Base-by-base conservation (phyloP, 37 sponge, comb jelly and placozoan genomes). In the Axinella damicornis region DNA sequence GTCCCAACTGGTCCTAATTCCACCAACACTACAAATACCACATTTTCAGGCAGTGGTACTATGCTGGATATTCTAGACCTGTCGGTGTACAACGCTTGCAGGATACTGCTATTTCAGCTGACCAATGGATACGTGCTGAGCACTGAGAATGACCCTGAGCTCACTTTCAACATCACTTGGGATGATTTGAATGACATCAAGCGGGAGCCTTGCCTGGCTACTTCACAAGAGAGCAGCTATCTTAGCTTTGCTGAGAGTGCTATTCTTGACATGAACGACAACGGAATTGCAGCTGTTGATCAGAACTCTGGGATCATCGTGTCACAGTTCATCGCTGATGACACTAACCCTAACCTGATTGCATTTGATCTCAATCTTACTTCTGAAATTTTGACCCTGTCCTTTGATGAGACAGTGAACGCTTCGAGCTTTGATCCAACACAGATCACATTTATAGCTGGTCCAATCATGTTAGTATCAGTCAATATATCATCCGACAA, bases 371-470 rank as follows among this genome's bases (percentile, higher is more conserved):
- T 95, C 40, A 88, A 95, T 46, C 36, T 95, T 81, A 83, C 88
- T 35, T 57, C 81, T 31, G 94, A 85, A 24, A 70, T 84, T 18
- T 56, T 96, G 65, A 85, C 82, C 0, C 63, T 96, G 21, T 82
- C 68, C 21, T 96, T 96, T 87, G 91, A 91, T 79, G 97, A 96
- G 85, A 94, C 97, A 9, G 97, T 96, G 28, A 81, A 91, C 77
- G 85, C 87, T 18, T 70, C 73, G 0, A 88, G 86, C 40, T 84
- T 96, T 67, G 81, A 91, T 56, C 91, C 94, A 24, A 11, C 70
- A 20, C 73, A 87, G 57, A 57, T 93, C 24, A 74, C 71, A 0
- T 65, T 96, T 31, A 81, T 82, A 32, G 35, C 73, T 21, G 40
- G 77, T 37, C 18, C 54, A 22, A 74, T 61, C 16, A 46, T 63